Conservation (phyloP, 2,797 vertebrate species). For the Girardinus metallicus region DNA sequence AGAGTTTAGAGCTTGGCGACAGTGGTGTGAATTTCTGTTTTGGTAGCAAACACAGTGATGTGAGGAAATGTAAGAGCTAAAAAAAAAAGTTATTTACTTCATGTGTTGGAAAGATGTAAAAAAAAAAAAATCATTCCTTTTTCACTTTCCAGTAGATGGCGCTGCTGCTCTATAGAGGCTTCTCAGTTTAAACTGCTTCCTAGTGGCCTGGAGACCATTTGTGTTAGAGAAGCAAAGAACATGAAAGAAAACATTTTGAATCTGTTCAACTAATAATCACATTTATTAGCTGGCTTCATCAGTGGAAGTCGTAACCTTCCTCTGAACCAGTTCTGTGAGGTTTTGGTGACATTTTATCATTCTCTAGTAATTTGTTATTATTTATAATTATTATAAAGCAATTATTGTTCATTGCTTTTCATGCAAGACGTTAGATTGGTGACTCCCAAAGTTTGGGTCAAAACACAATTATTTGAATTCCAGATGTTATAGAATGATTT, state of each 20-base stretch:
- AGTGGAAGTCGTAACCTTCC: background rate
- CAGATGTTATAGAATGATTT: background rate
- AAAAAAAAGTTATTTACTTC: conserved; percentile 17
- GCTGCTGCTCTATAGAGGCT: background rate
- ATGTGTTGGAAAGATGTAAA: no score
- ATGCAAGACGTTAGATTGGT: background rate
- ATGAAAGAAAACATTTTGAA: background rate
- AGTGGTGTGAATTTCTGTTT: conserved; percentile 4
- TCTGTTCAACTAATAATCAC: no score
- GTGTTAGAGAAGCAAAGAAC: no score
- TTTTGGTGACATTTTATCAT: background rate
- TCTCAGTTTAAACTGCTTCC: no score
- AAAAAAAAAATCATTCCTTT: no score
- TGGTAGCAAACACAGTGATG: conserved; percentile 27
- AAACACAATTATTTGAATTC: background rate
- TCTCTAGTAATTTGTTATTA: no score
- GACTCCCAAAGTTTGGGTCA: background rate
- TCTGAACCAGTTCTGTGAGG: background rate
- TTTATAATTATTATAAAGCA: no score
- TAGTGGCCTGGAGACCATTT: no score
- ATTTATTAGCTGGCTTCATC: background rate
- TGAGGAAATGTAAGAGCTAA: background rate
- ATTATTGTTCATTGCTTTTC: background rate
- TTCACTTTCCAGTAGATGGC: conserved; percentile 6
- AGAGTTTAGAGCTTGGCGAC: conserved; percentile 5